These are phyloP conservation scores for Emydura subglobosa DNA, from an alignment of 2,113 vertebrate species.

Conservation along the genomic window DNA sequence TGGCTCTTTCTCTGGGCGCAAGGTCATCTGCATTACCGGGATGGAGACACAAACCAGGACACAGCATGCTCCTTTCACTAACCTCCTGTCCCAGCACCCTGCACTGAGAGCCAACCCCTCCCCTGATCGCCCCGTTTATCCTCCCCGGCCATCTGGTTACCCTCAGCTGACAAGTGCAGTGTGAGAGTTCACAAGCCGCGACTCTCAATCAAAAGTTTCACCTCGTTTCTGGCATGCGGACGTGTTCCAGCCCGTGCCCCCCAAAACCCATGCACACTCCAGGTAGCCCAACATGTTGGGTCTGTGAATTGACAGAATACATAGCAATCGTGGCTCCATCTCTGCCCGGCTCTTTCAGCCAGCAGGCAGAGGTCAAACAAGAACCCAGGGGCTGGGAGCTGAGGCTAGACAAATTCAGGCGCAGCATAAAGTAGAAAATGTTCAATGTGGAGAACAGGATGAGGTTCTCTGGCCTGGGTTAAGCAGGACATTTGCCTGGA, in stretches of 20 bases:
- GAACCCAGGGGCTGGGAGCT: neutral
- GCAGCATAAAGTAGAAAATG: neutral
- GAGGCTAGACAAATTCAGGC: neutral
- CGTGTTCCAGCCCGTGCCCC: neutral
- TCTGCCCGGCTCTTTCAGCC: neutral
- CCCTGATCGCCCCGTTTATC: neutral
- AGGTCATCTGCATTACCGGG: neutral
- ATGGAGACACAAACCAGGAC: neutral
- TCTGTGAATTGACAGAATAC: neutral
- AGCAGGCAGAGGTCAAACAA: neutral
- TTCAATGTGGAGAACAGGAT: neutral
- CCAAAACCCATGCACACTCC: neutral
- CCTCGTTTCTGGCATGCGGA: neutral
- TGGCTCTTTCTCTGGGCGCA: neutral
- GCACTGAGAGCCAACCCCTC: neutral
- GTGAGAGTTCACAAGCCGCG: neutral
- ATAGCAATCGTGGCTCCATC: neutral
- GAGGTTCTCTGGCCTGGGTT: neutral
- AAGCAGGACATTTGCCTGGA: neutral
- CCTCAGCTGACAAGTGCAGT: constrained; percentile 76
- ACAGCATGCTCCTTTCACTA: neutral
- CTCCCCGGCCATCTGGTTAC: constrained; percentile 79
- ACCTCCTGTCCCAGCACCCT: neutral
- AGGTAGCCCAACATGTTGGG: no score
- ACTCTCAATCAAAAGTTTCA: neutral